A percentile compares a stretch with the other conserved stretches of the same genome.
These are phyloP conservation scores for Mellivora capensis DNA, from an alignment of 2,113 vertebrate species.

Conservation along the genomic window DNA sequence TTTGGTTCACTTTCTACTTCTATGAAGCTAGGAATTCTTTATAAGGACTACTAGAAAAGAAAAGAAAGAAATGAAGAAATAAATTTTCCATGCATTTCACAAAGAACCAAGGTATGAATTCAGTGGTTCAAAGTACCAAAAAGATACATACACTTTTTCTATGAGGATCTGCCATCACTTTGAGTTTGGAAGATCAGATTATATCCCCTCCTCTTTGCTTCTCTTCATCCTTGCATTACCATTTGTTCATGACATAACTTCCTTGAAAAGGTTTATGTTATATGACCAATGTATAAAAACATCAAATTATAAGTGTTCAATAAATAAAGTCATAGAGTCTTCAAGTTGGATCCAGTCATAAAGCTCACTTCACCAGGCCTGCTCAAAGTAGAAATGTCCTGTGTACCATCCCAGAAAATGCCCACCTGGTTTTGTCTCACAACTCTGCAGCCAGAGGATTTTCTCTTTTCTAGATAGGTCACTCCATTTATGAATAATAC, in stretches of 20 bases:
- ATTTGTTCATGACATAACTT: not conserved
- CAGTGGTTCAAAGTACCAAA: not conserved
- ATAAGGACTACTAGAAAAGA: not conserved
- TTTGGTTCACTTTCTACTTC: conserved; percentile 4
- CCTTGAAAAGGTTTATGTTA: not conserved
- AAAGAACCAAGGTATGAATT: conserved; percentile 10
- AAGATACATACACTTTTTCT: not conserved
- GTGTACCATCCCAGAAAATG: not conserved
- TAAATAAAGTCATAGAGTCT: not conserved
- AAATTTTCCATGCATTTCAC: not conserved
- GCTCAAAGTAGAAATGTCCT: not conserved
- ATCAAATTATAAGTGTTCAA: not conserved
- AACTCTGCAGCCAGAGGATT: not conserved
- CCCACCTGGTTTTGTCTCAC: not conserved
- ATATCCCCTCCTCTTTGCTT: not conserved
- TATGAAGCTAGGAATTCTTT: not conserved
- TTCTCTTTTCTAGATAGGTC: not conserved
- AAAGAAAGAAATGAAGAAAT: not conserved
- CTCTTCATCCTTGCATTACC: not conserved
- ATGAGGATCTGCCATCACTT: not conserved
- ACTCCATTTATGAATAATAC: not conserved
- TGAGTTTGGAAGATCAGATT: not conserved
- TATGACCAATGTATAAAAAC: not conserved
- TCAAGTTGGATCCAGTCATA: not conserved
- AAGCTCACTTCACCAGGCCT: not conserved